phyloP scores from a whole-genome alignment of 1,140 invertebrate genomes.

The Triops longicaudatus region DNA sequence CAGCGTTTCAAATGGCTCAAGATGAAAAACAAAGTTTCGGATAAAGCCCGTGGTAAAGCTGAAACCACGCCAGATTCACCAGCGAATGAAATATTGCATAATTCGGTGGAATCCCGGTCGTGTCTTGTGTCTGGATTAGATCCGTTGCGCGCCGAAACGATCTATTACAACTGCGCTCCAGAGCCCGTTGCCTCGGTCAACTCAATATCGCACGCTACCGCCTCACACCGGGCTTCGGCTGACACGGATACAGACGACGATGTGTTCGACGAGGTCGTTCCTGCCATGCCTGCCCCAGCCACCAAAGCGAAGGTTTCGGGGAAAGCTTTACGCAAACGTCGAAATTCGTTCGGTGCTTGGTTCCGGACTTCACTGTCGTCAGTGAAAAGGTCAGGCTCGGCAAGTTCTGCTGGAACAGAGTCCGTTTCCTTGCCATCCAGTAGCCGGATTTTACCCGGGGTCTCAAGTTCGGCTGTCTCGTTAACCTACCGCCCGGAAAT shows the following conservation, averaged over 20 bases:
- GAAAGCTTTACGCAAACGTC: neutral
- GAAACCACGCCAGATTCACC: constrained; percentile 7
- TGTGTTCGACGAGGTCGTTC: constrained; percentile 8
- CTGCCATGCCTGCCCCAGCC: neutral
- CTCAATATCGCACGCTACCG: neutral
- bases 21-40: constrained; percentile 16
- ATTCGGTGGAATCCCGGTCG: neutral
- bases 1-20: constrained; percentile 23
- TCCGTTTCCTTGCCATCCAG: neutral
- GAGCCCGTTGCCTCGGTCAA: neutral
- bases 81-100: neutral
- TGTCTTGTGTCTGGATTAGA: neutral
- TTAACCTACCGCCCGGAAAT: constrained; percentile 20
- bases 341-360: constrained; percentile 20
- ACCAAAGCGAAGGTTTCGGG: neutral
- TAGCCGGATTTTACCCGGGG: constrained; percentile 16
- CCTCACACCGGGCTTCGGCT: neutral
- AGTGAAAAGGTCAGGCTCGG: neutral
- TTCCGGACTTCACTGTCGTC: constrained; percentile 19
- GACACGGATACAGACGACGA: constrained; percentile 22
- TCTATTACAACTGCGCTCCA: neutral
- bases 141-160: neutral
- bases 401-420: neutral
- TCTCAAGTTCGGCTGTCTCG: constrained; percentile 13
- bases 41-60: neutral